These are phyloP conservation scores for Mythimna albipuncta DNA, from an alignment of 2,888 invertebrate genomes.

Conservation along the genomic window DNA sequence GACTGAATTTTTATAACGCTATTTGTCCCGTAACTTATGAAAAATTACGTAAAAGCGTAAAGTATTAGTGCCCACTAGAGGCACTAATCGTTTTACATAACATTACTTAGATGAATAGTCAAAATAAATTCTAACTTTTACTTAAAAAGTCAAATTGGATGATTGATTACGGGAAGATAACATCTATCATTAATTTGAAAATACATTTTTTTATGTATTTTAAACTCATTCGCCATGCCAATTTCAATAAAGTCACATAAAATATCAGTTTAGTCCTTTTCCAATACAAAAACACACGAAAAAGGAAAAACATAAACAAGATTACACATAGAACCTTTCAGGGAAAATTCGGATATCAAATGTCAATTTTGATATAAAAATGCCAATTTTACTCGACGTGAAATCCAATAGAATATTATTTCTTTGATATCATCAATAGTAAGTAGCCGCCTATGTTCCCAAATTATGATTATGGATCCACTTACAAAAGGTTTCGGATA, in stretches of 20 bases:
- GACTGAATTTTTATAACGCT: neutral
- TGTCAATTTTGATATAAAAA: slow-evolving; percentile 32
- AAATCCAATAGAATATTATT: slow-evolving; percentile 13
- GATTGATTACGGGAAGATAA: neutral
- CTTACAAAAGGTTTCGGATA: slow-evolving; percentile 37
- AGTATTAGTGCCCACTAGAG: no score
- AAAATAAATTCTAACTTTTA: neutral
- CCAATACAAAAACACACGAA: neutral
- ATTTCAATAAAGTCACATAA: neutral
- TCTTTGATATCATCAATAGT: slow-evolving; percentile 39
- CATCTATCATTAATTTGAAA: no score
- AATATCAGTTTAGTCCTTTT: neutral
- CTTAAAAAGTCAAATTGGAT: neutral
- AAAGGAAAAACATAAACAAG: slow-evolving; percentile 4
- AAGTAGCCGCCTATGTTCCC: slow-evolving; percentile 20
- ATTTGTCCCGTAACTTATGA: neutral
- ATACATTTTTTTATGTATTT: no score
- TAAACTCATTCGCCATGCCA: neutral
- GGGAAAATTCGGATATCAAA: slow-evolving; percentile 18
- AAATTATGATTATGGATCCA: slow-evolving; percentile 34
- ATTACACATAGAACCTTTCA: slow-evolving; percentile 9
- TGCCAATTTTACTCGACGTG: slow-evolving; percentile 14
- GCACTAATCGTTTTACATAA: neutral
- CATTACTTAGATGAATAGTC: neutral
- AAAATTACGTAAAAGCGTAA: neutral